These are phyloP conservation scores for Ridgeia piscesae DNA, from an alignment of 1,140 invertebrate genomes.

Conservation along the genomic window DNA sequence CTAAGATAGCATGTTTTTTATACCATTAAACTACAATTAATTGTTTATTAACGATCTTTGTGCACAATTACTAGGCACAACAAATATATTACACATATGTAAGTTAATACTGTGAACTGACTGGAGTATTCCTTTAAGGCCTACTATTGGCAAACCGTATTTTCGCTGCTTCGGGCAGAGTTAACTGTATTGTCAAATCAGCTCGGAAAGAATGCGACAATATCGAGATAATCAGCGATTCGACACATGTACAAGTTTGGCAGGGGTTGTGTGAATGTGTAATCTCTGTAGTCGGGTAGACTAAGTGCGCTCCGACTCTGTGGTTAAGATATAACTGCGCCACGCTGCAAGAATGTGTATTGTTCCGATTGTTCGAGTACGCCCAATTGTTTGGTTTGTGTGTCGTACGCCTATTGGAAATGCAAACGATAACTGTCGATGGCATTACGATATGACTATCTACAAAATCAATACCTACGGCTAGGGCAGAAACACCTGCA, in stretches of 20 bases:
- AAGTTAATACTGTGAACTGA: too few relatives aligned
- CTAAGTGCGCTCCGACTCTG: neutral
- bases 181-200: neutral
- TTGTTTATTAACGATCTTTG: too few relatives aligned
- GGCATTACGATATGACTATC: neutral
- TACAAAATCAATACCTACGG: neutral
- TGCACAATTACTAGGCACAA: too few relatives aligned
- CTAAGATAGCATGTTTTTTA: too few relatives aligned
- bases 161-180: neutral
- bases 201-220: neutral
- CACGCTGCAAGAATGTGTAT: neutral
- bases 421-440: neutral
- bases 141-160: neutral
- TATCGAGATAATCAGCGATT: neutral
- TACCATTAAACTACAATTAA: too few relatives aligned
- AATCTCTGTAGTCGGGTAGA: neutral
- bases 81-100: too few relatives aligned
- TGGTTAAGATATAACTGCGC: neutral
- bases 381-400: neutral
- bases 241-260: neutral
- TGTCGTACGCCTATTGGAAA: neutral
- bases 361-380: neutral
- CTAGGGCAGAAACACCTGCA: neutral
- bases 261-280: neutral
- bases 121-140: too few relatives aligned